Conservation (phyloP, 2,888 invertebrate genomes). For the Sicus ferrugineus region DNA sequence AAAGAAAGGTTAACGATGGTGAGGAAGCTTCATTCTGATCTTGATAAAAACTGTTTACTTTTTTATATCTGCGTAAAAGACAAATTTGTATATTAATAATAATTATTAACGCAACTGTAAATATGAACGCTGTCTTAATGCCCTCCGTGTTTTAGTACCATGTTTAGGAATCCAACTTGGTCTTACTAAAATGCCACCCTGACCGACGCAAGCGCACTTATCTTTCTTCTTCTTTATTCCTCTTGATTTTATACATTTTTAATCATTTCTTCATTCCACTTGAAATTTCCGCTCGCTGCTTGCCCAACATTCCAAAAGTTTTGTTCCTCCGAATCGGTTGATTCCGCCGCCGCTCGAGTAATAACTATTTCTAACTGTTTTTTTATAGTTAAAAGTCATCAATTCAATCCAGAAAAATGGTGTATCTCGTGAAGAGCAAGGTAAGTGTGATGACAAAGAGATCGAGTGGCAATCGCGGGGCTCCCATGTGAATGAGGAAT, state of each 20-base stretch:
- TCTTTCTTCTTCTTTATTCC: no score
- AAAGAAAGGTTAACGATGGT: no score
- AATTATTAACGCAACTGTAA: no score
- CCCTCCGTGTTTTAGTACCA: no score
- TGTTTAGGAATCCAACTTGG: no score
- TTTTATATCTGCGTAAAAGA: no score
- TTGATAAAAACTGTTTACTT: no score
- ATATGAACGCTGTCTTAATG: no score
- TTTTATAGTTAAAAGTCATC: conserved; percentile 30
- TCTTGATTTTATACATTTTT: not conserved
- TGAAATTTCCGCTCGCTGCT: not conserved
- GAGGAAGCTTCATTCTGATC: no score
- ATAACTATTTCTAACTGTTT: conserved; percentile 9
- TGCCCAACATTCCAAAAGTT: conserved; percentile 38
- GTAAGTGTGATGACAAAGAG: conserved; percentile 46
- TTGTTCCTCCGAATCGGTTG: conserved; percentile 32
- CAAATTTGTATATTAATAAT: no score
- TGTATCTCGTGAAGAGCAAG: conserved; percentile 57
- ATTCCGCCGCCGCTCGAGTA: not conserved
- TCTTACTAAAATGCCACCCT: no score
- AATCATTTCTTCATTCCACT: not conserved
- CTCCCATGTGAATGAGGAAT: not conserved
- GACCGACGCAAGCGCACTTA: not conserved
- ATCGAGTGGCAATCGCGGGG: not conserved
- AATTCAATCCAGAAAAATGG: conserved; percentile 52